Conservation (phyloP, 2,888 invertebrate species). For the Melieria crassipennis region DNA sequence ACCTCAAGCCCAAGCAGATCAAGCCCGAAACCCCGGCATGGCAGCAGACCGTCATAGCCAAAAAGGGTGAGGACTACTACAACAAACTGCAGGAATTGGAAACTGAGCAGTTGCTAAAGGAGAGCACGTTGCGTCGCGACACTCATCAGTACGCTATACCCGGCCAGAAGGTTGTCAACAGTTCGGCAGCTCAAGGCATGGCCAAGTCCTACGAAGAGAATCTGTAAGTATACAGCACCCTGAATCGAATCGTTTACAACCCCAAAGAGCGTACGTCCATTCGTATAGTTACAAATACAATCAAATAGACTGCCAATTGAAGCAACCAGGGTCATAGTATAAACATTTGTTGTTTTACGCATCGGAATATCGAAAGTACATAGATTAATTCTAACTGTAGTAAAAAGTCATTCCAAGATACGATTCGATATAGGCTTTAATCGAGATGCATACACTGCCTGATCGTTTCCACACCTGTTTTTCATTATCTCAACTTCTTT, state of each 20-base stretch:
- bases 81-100: constrained; percentile 83
- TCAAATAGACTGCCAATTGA: too few relatives aligned
- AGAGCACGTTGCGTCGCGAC: constrained; percentile 79
- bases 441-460: too few relatives aligned
- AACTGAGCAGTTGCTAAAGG: constrained; percentile 85
- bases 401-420: too few relatives aligned
- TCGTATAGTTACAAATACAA: background rate
- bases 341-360: too few relatives aligned
- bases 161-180: constrained; percentile 81
- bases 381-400: too few relatives aligned
- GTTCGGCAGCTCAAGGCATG: constrained; percentile 86
- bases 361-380: too few relatives aligned
- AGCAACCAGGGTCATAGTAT: too few relatives aligned
- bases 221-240: constrained; percentile 73
- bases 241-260: background rate
- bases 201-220: constrained; percentile 85
- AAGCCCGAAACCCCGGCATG: constrained; percentile 84
- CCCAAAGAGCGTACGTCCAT: too few relatives aligned
- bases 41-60: constrained; percentile 83
- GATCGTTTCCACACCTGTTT: background rate
- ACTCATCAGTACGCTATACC: constrained; percentile 86
- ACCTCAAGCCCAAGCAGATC: constrained; percentile 73
- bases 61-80: constrained; percentile 86
- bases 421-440: too few relatives aligned
- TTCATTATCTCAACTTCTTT: background rate